Percentiles rank a stretch among this genome's conserved stretches.
Evolutionary conservation across 2,113 vertebrate species (phyloP).

Genomic region (Mystacornis crossleyi): DNA sequence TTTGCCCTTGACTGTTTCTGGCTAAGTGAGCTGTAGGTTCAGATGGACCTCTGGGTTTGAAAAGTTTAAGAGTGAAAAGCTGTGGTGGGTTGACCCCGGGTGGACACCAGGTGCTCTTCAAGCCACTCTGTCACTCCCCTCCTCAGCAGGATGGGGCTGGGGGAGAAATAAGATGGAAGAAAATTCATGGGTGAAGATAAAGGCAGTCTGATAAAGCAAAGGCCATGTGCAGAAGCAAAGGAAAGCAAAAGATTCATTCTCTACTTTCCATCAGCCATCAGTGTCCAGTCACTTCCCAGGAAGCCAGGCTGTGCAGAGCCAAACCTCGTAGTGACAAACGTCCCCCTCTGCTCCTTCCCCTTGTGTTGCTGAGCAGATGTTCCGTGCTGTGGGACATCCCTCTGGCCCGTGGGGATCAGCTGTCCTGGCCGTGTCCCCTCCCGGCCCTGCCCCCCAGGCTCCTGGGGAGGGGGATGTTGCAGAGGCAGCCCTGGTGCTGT

Average conservation of each 20-base stretch:
- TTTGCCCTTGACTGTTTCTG: background rate
- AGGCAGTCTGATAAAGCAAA: background rate
- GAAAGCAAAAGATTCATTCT: background rate
- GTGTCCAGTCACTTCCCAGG: background rate
- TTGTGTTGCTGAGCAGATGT: background rate
- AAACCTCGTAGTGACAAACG: background rate
- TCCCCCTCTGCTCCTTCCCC: background rate
- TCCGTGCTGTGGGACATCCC: background rate
- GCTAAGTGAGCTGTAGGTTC: background rate
- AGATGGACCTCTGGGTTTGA: background rate
- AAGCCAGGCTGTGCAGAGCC: background rate
- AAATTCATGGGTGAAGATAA: background rate
- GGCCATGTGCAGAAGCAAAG: background rate
- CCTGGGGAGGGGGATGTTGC: background rate
- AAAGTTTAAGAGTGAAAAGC: background rate
- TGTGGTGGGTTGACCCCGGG: background rate
- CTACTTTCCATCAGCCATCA: rapidly evolving
- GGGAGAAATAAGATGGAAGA: background rate
- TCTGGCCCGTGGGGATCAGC: background rate
- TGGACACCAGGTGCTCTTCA: background rate
- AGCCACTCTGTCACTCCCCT: background rate
- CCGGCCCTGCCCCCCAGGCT: background rate
- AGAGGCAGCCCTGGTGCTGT: background rate
- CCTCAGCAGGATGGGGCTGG: background rate
- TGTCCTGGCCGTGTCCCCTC: background rate